A percentile compares a stretch with the other conserved stretches of the same genome.
Conservation (phyloP, 2,888 invertebrate species). For the Cordylochernes scorpioides region DNA sequence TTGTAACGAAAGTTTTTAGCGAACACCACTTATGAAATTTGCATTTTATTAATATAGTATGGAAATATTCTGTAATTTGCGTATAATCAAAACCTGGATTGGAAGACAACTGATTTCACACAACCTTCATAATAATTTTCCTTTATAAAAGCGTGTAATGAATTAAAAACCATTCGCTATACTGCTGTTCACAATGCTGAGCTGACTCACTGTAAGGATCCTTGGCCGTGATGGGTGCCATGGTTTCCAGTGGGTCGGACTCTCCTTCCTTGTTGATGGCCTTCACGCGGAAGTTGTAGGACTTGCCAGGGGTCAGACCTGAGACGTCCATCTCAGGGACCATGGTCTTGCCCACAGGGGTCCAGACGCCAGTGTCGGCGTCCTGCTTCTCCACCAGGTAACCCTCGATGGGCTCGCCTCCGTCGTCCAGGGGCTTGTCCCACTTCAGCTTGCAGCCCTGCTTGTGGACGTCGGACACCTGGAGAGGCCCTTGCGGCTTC, state of each 20-base stretch:
- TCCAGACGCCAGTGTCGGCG: constrained; percentile 67
- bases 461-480: constrained; percentile 63
- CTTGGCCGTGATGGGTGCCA: constrained; percentile 60
- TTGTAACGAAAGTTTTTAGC: no score
- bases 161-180: background rate
- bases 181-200: background rate
- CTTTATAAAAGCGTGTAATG: no score
- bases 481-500: constrained; percentile 63
- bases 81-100: no score
- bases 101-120: no score
- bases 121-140: no score
- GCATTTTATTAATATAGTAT: no score
- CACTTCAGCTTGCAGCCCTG: constrained; percentile 65
- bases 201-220: constrained; percentile 43
- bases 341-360: constrained; percentile 47
- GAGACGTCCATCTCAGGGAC: constrained; percentile 27
- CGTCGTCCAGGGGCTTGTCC: constrained; percentile 60
- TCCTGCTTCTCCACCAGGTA: constrained; percentile 84
- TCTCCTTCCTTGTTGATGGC: constrained; percentile 34
- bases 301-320: constrained; percentile 27
- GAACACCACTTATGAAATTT: no score
- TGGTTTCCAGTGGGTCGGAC: constrained; percentile 65
- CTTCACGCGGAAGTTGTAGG: constrained; percentile 30
- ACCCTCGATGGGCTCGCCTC: constrained; percentile 59
- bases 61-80: no score